phyloP scores from a whole-genome alignment of 2,888 invertebrate species.

The Julus scanicus region DNA sequence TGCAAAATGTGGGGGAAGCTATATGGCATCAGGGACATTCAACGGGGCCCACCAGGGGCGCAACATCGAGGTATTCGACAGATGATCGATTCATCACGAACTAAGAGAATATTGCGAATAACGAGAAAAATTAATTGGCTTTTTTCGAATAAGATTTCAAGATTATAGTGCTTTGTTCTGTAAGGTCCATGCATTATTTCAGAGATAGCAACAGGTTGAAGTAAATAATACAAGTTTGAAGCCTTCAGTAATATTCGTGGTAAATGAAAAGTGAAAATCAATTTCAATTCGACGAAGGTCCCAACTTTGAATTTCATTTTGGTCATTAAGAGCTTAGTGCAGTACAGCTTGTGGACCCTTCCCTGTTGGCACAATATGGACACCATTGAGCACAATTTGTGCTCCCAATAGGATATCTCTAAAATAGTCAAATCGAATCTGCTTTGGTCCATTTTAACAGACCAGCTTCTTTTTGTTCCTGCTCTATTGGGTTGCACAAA shows the following conservation, averaged over 20 bases:
- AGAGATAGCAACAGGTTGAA: neutral
- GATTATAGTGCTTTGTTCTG: neutral
- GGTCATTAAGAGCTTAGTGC: too few species aligned
- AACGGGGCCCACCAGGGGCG: conserved; percentile 17
- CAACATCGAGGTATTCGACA: conserved; percentile 1
- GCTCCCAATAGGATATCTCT: too few species aligned
- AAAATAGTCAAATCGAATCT: too few species aligned
- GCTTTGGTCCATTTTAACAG: too few species aligned
- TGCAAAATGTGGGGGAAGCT: conserved; percentile 34
- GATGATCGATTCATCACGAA: conserved; percentile 29
- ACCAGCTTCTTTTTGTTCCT: too few species aligned
- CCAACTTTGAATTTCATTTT: too few species aligned
- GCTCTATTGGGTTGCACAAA: too few species aligned
- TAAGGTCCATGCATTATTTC: neutral
- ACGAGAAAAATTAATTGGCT: conserved; percentile 4
- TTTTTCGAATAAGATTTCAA: neutral
- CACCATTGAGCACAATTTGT: too few species aligned
- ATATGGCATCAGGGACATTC: conserved; percentile 23
- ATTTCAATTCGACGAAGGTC: too few species aligned
- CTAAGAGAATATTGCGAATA: neutral
- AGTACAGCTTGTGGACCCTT: too few species aligned
- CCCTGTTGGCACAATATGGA: too few species aligned
- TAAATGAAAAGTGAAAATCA: too few species aligned
- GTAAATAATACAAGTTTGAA: neutral
- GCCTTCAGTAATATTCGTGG: neutral